phyloP scores from a whole-genome alignment of 2,888 invertebrate species.

The Minunthozetes semirufus region DNA sequence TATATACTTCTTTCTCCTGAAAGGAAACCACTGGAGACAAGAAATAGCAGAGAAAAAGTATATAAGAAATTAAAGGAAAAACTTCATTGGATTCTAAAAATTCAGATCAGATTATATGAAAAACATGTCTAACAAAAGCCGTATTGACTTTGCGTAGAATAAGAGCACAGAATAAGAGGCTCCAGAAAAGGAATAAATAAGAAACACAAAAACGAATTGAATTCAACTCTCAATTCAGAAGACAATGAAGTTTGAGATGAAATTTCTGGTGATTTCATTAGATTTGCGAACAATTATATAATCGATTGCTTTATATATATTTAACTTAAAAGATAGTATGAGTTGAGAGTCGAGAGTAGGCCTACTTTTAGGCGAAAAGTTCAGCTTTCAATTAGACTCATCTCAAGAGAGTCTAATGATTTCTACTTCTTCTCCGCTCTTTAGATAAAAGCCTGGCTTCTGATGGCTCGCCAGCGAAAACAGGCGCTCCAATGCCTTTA shows the following conservation, averaged over 20 bases:
- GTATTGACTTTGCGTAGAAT: neutral
- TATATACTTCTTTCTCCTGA: too few relatives aligned
- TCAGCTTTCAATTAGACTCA: too few relatives aligned
- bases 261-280: neutral
- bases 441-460: neutral
- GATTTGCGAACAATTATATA: neutral
- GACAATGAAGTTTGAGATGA: neutral
- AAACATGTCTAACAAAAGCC: too few relatives aligned
- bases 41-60: too few relatives aligned
- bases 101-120: too few relatives aligned
- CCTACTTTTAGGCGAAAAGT: too few relatives aligned
- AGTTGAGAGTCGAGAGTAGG: neutral
- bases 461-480: neutral
- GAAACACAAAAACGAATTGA: neutral
- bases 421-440: too few relatives aligned
- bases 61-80: too few relatives aligned
- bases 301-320: constrained; percentile 1
- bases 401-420: too few relatives aligned
- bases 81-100: too few relatives aligned
- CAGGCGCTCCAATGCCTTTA: neutral
- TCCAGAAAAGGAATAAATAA: neutral
- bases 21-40: too few relatives aligned
- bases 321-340: neutral
- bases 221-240: neutral
- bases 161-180: neutral